phyloP scores from a whole-genome alignment of 2,113 vertebrate species.

The Argyrosomus japonicus region DNA sequence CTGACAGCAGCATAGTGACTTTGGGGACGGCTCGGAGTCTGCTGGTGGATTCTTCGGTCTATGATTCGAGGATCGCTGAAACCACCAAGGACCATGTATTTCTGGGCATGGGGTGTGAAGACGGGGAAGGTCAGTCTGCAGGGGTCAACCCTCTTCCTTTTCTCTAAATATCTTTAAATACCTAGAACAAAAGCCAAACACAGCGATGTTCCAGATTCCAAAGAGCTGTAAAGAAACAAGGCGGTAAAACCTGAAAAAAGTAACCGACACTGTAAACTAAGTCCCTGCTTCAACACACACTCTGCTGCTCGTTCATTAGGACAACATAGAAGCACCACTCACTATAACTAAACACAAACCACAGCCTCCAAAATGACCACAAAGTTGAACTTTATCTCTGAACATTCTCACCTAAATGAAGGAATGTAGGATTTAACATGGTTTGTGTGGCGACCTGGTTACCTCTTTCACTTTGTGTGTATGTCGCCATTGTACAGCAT shows the following conservation, averaged over 20 bases:
- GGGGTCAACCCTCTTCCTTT: not conserved
- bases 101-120: conserved; percentile 77
- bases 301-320: not conserved
- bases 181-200: not conserved
- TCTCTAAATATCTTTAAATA: not conserved
- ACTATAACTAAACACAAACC: not conserved
- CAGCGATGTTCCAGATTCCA: not conserved
- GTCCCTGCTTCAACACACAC: not conserved
- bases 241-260: not conserved
- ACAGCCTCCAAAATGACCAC: too few relatives aligned
- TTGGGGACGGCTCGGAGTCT: conserved; percentile 86
- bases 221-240: not conserved
- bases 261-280: not conserved
- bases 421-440: not conserved
- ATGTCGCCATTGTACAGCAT: too few relatives aligned
- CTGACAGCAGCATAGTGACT: conserved; percentile 88
- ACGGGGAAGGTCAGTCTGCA: conserved; percentile 86
- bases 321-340: too few relatives aligned
- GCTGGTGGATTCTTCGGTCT: conserved; percentile 91
- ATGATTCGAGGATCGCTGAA: conserved; percentile 91
- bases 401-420: not conserved
- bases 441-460: not conserved
- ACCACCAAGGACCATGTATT: conserved; percentile 88
- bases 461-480: too few relatives aligned
- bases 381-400: not conserved